Evolutionary conservation across 2,113 vertebrate species (phyloP).

Genomic region (Microtus oregoni): DNA sequence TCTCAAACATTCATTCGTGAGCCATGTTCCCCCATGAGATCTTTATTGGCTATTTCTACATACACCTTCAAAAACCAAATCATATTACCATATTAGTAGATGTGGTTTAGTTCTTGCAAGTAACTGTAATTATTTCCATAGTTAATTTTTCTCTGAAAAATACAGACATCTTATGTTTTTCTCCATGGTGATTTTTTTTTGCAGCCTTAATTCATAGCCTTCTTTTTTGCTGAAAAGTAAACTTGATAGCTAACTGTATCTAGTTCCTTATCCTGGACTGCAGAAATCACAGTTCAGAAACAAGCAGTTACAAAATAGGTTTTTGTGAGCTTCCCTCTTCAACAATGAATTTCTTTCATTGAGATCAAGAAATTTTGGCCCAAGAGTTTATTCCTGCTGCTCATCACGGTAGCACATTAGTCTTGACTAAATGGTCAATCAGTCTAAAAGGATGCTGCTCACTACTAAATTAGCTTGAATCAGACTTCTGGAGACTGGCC

Average conservation of each 20-base stretch:
- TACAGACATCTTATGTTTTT: not conserved
- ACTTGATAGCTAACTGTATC: not conserved
- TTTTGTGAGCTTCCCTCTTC: conserved; percentile 16
- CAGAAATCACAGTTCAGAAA: conserved; percentile 8
- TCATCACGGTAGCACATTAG: not conserved
- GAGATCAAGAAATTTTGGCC: conserved; percentile 3
- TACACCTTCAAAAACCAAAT: not conserved
- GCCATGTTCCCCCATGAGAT: not conserved
- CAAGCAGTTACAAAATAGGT: not conserved
- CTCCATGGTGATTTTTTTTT: not conserved
- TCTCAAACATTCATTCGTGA: not conserved
- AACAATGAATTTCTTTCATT: not conserved
- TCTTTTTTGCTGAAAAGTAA: conserved; percentile 19
- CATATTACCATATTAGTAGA: not conserved
- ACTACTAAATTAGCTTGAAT: not conserved
- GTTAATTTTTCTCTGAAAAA: conserved; percentile 7
- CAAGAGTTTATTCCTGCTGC: not conserved
- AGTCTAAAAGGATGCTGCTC: not conserved
- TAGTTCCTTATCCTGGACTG: not conserved
- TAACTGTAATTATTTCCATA: not conserved
- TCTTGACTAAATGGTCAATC: conserved; percentile 8
- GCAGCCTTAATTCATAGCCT: not conserved
- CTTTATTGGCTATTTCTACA: not conserved
- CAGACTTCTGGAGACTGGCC: not conserved
- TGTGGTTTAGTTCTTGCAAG: not conserved